A percentile compares a stretch with the other conserved stretches of the same genome.
Conservation (phyloP, 2,797 vertebrate species). For the Labroides dimidiatus region DNA sequence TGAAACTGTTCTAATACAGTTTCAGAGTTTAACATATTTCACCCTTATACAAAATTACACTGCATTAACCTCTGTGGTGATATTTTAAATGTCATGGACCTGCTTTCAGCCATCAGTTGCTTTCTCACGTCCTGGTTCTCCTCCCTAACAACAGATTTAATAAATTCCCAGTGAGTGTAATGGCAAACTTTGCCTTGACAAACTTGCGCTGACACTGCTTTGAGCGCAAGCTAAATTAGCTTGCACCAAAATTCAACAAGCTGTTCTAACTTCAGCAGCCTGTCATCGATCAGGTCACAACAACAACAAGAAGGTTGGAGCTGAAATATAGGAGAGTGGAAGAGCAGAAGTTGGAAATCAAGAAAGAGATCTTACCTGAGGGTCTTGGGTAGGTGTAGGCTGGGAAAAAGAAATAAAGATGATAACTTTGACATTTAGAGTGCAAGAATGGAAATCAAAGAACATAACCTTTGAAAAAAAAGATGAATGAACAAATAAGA, state of each 20-base stretch:
- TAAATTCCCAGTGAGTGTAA: slow-evolving; percentile 27
- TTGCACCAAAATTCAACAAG: slow-evolving; percentile 35
- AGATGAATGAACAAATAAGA: slow-evolving; percentile 32
- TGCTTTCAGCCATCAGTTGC: slow-evolving; percentile 22
- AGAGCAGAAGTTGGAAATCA: slow-evolving; percentile 1
- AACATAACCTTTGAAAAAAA: background rate
- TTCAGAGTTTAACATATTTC: slow-evolving; percentile 14
- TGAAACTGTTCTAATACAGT: slow-evolving; percentile 11
- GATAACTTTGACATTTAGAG: slow-evolving; percentile 11
- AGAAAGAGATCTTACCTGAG: slow-evolving; percentile 85
- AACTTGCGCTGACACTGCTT: slow-evolving; percentile 44
- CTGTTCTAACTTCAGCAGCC: slow-evolving; percentile 25
- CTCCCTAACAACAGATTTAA: slow-evolving; percentile 36
- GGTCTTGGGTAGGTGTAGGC: slow-evolving; percentile 93
- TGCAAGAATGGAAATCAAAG: background rate
- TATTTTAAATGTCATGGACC: slow-evolving; percentile 42
- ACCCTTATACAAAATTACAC: background rate
- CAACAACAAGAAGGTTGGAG: slow-evolving; percentile 23
- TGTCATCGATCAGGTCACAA: slow-evolving; percentile 45
- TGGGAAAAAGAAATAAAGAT: slow-evolving; percentile 79
- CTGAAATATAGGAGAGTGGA: slow-evolving; percentile 13
- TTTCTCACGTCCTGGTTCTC: slow-evolving; percentile 16
- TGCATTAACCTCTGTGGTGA: slow-evolving; percentile 22
- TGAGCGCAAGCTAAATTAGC: slow-evolving; percentile 51
- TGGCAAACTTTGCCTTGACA: slow-evolving; percentile 43